A percentile compares a stretch with the other conserved stretches of the same genome.
phyloP scores from a whole-genome alignment of 2,888 invertebrate species.

The Danaus chrysippus region DNA sequence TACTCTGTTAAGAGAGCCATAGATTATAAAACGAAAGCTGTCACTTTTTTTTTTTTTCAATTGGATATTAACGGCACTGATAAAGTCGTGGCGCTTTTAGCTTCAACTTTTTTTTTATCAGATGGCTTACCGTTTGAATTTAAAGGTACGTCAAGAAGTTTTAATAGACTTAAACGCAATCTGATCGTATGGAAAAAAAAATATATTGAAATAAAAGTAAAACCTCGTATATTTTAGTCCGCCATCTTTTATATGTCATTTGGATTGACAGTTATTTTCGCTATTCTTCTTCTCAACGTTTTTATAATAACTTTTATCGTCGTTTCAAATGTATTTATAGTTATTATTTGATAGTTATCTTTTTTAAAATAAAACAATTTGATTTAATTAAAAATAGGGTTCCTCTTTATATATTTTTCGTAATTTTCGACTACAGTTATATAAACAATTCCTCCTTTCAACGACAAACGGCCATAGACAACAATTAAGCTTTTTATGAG shows the following conservation, averaged over 20 bases:
- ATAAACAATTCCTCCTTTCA: not conserved
- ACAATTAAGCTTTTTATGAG: slow-evolving; percentile 1
- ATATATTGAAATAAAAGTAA: slow-evolving; percentile 54
- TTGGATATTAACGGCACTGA: slow-evolving; percentile 75
- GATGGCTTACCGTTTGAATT: slow-evolving; percentile 77
- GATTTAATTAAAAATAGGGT: no score
- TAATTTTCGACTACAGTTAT: not conserved
- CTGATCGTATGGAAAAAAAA: slow-evolving; percentile 59
- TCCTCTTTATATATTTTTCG: not conserved
- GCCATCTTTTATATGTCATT: not conserved
- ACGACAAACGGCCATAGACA: slow-evolving; percentile 1
- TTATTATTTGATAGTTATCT: no score
- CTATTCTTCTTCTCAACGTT: no score
- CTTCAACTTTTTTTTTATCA: slow-evolving; percentile 63
- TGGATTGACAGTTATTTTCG: no score
- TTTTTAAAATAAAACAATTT: no score
- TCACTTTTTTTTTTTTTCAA: slow-evolving; percentile 67
- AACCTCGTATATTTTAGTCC: not conserved
- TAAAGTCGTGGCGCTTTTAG: slow-evolving; percentile 61
- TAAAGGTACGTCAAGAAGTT: slow-evolving; percentile 74
- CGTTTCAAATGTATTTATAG: no score
- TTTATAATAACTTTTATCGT: no score
- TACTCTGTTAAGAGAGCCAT: slow-evolving; percentile 25
- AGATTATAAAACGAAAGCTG: slow-evolving; percentile 44
- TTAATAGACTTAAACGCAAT: slow-evolving; percentile 72